Conservation (phyloP, 2,113 vertebrate genomes). For the Butastur rufipennis region DNA sequence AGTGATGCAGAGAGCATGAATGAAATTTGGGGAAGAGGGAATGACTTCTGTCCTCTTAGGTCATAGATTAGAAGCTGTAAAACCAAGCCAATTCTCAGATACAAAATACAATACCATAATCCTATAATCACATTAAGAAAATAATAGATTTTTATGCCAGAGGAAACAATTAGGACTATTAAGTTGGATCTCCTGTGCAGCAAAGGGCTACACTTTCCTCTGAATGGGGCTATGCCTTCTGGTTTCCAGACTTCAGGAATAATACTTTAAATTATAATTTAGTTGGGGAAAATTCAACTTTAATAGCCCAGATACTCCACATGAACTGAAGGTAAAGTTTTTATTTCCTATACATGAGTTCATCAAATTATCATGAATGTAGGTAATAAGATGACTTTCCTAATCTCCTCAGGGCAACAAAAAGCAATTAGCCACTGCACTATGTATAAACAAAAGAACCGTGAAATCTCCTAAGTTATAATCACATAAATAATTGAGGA, state of each 20-base stretch:
- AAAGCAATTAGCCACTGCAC: background rate
- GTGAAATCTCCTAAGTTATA: background rate
- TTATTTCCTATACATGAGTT: background rate
- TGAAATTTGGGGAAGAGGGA: background rate
- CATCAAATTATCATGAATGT: background rate
- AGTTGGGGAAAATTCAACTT: background rate
- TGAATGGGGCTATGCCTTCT: background rate
- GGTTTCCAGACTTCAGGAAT: background rate
- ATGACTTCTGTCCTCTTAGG: background rate
- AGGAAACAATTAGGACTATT: background rate
- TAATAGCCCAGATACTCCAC: background rate
- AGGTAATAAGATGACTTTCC: background rate
- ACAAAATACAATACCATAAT: background rate
- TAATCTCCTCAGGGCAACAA: background rate
- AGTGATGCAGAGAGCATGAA: background rate
- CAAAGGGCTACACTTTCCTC: background rate
- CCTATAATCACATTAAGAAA: background rate
- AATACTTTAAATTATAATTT: background rate
- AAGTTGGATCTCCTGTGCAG: background rate
- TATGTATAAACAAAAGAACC: conserved; percentile 10
- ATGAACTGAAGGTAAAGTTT: background rate
- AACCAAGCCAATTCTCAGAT: background rate
- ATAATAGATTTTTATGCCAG: background rate
- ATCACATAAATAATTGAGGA: background rate
- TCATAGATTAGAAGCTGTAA: background rate